A percentile compares a stretch with the other conserved stretches of the same genome.
These are phyloP conservation scores for Apoderus coryli DNA, from an alignment of 2,888 invertebrate genomes.

Conservation along the genomic window DNA sequence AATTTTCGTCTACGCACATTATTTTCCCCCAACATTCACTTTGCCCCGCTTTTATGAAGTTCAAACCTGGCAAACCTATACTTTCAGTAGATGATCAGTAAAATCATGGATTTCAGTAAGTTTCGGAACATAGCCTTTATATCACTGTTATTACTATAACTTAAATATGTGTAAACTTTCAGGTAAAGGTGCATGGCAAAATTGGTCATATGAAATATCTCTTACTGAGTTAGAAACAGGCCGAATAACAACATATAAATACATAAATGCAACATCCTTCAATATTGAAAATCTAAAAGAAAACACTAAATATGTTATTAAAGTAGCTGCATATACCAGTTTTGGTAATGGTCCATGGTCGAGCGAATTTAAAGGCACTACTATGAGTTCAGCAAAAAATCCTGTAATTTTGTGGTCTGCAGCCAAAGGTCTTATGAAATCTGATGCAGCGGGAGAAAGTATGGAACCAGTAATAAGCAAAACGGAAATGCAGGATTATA, in stretches of 20 bases:
- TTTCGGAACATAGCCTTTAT: too few species aligned
- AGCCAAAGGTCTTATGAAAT: conserved; percentile 58
- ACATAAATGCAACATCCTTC: conserved; percentile 44
- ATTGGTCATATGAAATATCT: conserved; percentile 67
- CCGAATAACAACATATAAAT: conserved; percentile 30
- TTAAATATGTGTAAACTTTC: too few species aligned
- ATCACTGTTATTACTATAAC: too few species aligned
- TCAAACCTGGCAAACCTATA: too few species aligned
- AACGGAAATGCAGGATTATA: conserved; percentile 33
- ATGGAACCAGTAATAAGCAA: conserved; percentile 52
- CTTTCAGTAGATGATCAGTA: too few species aligned
- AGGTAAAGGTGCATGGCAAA: conserved; percentile 50
- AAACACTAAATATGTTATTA: conserved; percentile 61
- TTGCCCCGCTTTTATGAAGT: too few species aligned
- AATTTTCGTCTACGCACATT: too few species aligned
- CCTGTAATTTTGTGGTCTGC: conserved; percentile 62
- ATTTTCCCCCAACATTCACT: too few species aligned
- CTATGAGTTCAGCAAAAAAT: conserved; percentile 43
- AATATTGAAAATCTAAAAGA: conserved; percentile 56
- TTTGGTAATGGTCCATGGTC: conserved; percentile 40
- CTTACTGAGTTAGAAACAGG: conserved; percentile 40
- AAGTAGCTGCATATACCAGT: conserved; percentile 63
- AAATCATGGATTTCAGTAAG: too few species aligned
- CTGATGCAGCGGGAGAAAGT: conserved; percentile 69
- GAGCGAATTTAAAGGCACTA: conserved; percentile 31